Evolutionary conservation across 2,888 invertebrate genomes (phyloP), one percentile per base, ranked within the genome.

Genomic region (Stenodera caucasica): DNA sequence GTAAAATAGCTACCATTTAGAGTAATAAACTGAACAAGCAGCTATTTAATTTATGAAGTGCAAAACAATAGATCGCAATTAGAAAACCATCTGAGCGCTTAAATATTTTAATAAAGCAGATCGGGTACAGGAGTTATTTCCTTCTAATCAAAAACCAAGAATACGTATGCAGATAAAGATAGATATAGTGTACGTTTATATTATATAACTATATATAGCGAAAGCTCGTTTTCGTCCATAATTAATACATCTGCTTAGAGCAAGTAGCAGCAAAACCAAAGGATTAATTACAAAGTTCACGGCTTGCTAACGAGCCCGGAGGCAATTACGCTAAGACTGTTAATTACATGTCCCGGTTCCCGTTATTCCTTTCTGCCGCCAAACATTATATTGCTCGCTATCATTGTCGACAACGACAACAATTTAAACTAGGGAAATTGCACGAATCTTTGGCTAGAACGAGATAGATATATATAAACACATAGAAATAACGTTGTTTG

Each of bases 231-330:
- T 67, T 70, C 67, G 58, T 78, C 73, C 77, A 80, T 80, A 78
- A 79, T 79, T 79, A 78, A 80, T 79, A 79, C 78, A 78, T 79
- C 78, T 79, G 77, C 79, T 78, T 78, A 77, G 71, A 76, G 68
- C 70, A 70, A 45, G 70, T 69, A 70, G 71, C 70, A 71, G 78
- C 78, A 74, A 79, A 81, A 79, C 81, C 80, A 78, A 79, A 80
- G 80, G 80, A 81, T 81, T 81, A 81, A 81, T 81, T 81, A 80
- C 80, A 77, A 80, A 81, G 81, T 81, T 81, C 81, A 81, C 81
- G 80, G 81, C 81, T 81, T 81, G 81, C 80, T 81, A 81, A 81
- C 80, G 81, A 81, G 81, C 78, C 81, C 79, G 75, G 78, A 79
- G 81, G 80, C 80, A 81, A 81, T 81, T 81, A 81, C 77, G 78